Evolutionary conservation across 2,113 vertebrate species (phyloP), one percentile per base, ranked within the genome.

Genomic region (Epinephelus fuscoguttatus): DNA sequence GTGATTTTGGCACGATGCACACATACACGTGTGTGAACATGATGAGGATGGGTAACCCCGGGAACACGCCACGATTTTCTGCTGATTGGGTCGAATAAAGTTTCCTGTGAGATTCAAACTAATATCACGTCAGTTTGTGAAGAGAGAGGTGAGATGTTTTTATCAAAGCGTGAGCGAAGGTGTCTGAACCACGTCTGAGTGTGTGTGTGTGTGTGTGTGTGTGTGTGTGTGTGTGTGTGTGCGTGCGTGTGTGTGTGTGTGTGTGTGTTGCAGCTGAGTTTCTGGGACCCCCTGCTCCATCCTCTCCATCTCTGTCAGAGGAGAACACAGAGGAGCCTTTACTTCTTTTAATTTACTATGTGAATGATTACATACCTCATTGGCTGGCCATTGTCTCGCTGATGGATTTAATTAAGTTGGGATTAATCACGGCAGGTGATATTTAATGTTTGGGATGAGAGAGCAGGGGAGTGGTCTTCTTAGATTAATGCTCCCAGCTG

Each of bases 331-430:
- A 95, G 90, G 84, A 92, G 93, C 95, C 94, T 94, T 94, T 95
- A 94, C 95, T 96, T 96, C 40, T 93, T 97, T 98, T 98, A 95
- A 97, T 97, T 97, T 97, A 97, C 97, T 98, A 94, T 97, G 97
- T 96, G 97, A 98, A 96, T 98, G 97, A 98, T 98, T 99, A 97
- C 97, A 98, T 96, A 98, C 94, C 97, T 99, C 98, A 99, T 99
- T 99, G 98, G 97, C 96, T 96, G 96, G 96, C 95, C 96, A 97
- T 99, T 99, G 97, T 98, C 96, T 97, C 95, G 94, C 95, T 97
- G 97, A 97, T 98, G 96, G 97, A 96, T 99, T 98, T 98, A 97
- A 99, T 99, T 99, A 99, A 97, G 97, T 98, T 97, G 95, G 96
- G 98, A 99, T 99, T 99, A 99, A 99, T 98, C 97, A 97, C 93